These are phyloP conservation scores for Papilio xuthus DNA, from an alignment of 1,140 invertebrate genomes.

Conservation along the genomic window DNA sequence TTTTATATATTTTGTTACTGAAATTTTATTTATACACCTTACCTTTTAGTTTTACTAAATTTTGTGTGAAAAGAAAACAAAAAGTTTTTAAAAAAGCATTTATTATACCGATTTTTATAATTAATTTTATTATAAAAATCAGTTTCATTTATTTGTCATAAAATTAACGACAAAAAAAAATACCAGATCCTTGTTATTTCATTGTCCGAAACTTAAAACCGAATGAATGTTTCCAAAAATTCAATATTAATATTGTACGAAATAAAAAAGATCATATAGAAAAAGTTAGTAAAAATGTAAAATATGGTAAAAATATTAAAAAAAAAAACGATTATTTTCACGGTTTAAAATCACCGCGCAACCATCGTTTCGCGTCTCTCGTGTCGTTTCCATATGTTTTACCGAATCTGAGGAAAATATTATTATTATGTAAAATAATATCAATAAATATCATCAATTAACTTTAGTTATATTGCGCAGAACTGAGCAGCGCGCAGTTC, in stretches of 20 bases:
- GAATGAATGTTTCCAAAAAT: not conserved
- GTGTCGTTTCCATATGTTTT: slow-evolving; percentile 88
- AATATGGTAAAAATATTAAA: not conserved
- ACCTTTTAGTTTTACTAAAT: not conserved
- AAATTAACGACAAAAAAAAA: not conserved
- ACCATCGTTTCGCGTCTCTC: slow-evolving; percentile 86
- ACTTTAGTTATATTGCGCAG: too few species aligned
- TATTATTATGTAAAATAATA: slow-evolving; percentile 41
- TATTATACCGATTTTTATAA: slow-evolving; percentile 20
- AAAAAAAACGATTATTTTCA: slow-evolving; percentile 47
- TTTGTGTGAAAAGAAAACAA: not conserved
- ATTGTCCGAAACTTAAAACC: not conserved
- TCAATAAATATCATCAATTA: slow-evolving; percentile 33
- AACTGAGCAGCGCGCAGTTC: not conserved
- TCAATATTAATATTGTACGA: not conserved
- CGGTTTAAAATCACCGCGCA: slow-evolving; percentile 76
- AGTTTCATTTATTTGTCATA: not conserved
- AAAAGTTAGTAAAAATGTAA: slow-evolving; percentile 2
- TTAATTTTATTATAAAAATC: slow-evolving; percentile 10
- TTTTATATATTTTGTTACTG: slow-evolving; percentile 20
- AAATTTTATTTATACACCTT: not conserved
- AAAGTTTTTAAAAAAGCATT: not conserved
- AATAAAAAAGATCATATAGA: not conserved
- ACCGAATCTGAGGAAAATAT: slow-evolving; percentile 82
- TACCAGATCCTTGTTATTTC: not conserved